Base-by-base conservation (phyloP, 2,113 vertebrate species). In the Myotis yumanensis region DNA sequence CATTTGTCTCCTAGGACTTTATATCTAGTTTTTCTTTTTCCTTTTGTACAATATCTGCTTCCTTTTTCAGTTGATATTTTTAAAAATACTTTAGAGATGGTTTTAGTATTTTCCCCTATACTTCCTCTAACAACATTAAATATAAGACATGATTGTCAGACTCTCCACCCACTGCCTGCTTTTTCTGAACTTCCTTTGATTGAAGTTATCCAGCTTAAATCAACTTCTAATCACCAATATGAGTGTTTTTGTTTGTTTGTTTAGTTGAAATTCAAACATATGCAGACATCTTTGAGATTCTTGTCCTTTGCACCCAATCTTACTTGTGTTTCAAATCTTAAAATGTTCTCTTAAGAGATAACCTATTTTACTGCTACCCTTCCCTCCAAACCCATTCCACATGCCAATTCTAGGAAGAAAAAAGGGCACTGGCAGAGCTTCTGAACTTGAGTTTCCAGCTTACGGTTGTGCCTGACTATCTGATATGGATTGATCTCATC, bases 161-260 rank as follows among this genome's bases (percentile, higher is more conserved):
- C n/a, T 87, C 22, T 17, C 92, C 68, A 48, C 85, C 95, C 96
- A 93, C 92, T 96, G 94, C 30, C 73, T 96, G 40, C 43, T 72
- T 96, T 93, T 93, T 73, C 46, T 88, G 28, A 88, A 86, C 71
- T 85, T 94, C 66, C 90, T 92, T 66, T 90, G 12, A 11, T 94
- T 66, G 73, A 77, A 95, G 85, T 75, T 79, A 75, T 75, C 71
- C 32, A 88, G 37, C 59, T 94, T 89, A 95, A 62, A 71, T 83
- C 46, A 88, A 90, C 64, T 86, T 96, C 35, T 20, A 76, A 17
- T 92, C 48, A 46, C 11, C n/a, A 72, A 28, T 18, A 72, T 32
- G 12, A 88, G 18, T 12, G 37, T 20, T 51, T 51, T 76, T 76
- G 30, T 46, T 48, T 32, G 43, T 48, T 69, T 48, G 16, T 64